Base-by-base conservation (phyloP, 2,797 vertebrate genomes). In the Amniataba percoides region DNA sequence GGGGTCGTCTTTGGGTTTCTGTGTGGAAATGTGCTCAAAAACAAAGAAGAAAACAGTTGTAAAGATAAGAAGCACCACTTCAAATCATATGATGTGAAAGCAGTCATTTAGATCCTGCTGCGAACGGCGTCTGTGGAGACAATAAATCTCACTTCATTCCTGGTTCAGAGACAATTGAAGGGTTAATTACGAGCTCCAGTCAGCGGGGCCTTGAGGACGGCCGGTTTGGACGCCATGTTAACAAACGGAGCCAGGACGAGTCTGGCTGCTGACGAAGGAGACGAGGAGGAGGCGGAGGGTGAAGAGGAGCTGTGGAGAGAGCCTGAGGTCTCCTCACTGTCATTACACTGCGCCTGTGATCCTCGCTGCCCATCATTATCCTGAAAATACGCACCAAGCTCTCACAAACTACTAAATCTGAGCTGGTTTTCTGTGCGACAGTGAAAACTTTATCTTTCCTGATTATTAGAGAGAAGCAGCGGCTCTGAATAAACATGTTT, bases 261-360 rank as follows among this genome's bases (percentile, higher is more conserved):
- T 51, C 34, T 46, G 63, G 25, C 52, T 64, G 42, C 72, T 18
- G 82, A 64, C 13, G n/a, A 74, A 18, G 3, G 52, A 9, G 56
- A 62, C 34, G 61, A 42, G 52, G 21, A 12, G 14, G 21, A 15
- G 34, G 49, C 27, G 4, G 62, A 51, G 10, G 65, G 8, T 36
- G 34, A 76, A 5, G 61, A 69, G 18, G 49, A 85, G 73, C 48
- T 27, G 25, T 43, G 48, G 53, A 59, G 42, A 13, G 60, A 71
- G 77, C 59, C 75, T 82, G 71, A 87, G 82, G 87, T 82, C 74
- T 88, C 74, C 64, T 82, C 76, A 57, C 77, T 78, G 78, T 85
- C 80, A 80, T 83, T 84, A 81, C 49, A 12, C 58, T 62, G 31
- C 2, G 55, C 43, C 75, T 64, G 55, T 74, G 42, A 76, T 74